A percentile compares a stretch with the other conserved stretches of the same genome.
phyloP scores from a whole-genome alignment of 2,888 invertebrate genomes.

The Drosophila neotestacea region DNA sequence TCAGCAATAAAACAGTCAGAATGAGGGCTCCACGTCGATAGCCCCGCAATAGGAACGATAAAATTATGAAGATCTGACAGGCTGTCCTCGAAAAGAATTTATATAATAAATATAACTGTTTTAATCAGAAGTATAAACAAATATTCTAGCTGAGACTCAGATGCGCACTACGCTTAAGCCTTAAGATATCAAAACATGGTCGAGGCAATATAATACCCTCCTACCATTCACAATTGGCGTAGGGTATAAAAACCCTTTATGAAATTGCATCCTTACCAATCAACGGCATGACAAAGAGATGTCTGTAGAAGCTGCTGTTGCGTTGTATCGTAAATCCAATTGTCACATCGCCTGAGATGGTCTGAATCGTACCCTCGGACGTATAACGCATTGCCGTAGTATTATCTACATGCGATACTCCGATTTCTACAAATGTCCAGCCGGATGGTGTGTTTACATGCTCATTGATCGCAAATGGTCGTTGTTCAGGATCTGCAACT shows the following conservation, averaged over 20 bases:
- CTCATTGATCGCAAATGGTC: constrained; percentile 66
- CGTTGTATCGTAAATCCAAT: constrained; percentile 76
- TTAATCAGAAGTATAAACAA: too few relatives aligned
- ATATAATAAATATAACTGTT: not conserved
- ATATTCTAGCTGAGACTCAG: too few relatives aligned
- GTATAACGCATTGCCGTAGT: constrained; percentile 61
- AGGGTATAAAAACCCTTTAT: too few relatives aligned
- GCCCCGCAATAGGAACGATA: constrained; percentile 81
- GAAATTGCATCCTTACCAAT: constrained; percentile 62
- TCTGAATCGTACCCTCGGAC: constrained; percentile 61
- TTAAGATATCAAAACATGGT: too few relatives aligned
- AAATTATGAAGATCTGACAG: constrained; percentile 72
- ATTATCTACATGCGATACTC: constrained; percentile 61
- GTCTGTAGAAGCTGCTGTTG: constrained; percentile 78
- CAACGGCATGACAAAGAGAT: constrained; percentile 80
- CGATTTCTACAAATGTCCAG: constrained; percentile 76
- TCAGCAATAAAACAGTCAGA: constrained; percentile 74
- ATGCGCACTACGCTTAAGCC: too few relatives aligned
- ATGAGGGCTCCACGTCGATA: constrained; percentile 80
- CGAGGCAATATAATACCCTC: too few relatives aligned
- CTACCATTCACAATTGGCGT: too few relatives aligned
- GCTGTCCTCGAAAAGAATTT: constrained; percentile 54
- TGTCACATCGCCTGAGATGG: constrained; percentile 74
- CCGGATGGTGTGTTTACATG: constrained; percentile 78
- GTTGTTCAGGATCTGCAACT: constrained; percentile 52